These are phyloP conservation scores for Centruroides sculpturatus DNA, from an alignment of 1,140 invertebrate species.

Conservation along the genomic window DNA sequence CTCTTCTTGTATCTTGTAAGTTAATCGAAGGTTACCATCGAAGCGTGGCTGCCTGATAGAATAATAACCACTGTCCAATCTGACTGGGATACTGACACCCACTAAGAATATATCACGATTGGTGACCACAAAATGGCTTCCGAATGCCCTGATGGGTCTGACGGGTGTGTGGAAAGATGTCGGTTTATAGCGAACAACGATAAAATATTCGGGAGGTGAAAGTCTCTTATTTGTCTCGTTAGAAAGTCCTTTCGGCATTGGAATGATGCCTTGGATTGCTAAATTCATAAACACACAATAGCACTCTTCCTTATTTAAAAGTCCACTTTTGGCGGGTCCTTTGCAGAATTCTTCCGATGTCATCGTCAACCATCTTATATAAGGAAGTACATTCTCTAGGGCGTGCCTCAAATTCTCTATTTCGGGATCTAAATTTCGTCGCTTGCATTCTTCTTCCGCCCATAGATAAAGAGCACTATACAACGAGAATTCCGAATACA, in stretches of 20 bases:
- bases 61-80: constrained; percentile 20
- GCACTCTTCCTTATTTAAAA: constrained; percentile 20
- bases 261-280: constrained; percentile 21
- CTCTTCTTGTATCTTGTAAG: constrained; percentile 18
- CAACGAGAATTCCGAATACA: constrained; percentile 22
- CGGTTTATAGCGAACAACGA: constrained; percentile 18
- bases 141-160: constrained; percentile 15
- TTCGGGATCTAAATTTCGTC: constrained; percentile 13
- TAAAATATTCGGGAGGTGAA: constrained; percentile 22
- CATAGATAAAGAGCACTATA: constrained; percentile 21
- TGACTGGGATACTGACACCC: constrained; percentile 20
- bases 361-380: constrained; percentile 22
- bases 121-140: constrained; percentile 18
- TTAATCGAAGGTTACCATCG: constrained; percentile 19
- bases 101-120: constrained; percentile 21
- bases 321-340: constrained; percentile 17
- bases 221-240: constrained; percentile 17
- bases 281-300: constrained; percentile 24
- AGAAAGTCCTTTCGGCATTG: constrained; percentile 19
- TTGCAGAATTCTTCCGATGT: constrained; percentile 21
- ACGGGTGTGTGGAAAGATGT: constrained; percentile 18
- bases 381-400: constrained; percentile 6
- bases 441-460: constrained; percentile 20
- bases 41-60: constrained; percentile 19
- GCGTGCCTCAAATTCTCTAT: constrained; percentile 10